phyloP scores from a whole-genome alignment of 2,797 vertebrate genomes.

The Bryconaethiops microstoma region DNA sequence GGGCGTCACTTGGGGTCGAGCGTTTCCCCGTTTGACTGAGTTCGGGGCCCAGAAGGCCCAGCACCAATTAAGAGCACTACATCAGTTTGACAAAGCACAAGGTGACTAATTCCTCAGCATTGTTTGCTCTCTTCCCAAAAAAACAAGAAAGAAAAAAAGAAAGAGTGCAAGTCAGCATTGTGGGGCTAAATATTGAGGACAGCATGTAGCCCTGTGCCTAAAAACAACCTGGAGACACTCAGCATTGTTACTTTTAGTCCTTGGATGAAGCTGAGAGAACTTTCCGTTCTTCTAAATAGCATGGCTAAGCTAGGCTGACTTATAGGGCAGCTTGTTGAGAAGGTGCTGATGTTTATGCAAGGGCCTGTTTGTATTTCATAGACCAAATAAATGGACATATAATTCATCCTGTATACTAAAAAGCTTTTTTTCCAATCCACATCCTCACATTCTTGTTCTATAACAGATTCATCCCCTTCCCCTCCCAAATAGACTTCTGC shows the following conservation, averaged over 20 bases:
- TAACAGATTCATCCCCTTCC: not conserved
- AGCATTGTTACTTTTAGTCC: constrained; percentile 29
- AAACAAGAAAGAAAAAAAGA: not conserved
- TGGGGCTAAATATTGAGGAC: constrained; percentile 35
- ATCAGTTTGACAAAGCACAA: constrained; percentile 61
- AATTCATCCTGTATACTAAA: not conserved
- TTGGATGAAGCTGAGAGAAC: constrained; percentile 19
- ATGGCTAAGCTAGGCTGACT: not conserved
- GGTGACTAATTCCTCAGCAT: constrained; percentile 60
- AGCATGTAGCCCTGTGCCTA: constrained; percentile 25
- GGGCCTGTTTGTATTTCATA: too few species aligned
- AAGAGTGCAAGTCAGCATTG: constrained; percentile 42
- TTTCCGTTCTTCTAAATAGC: not conserved
- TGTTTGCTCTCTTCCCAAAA: constrained; percentile 42
- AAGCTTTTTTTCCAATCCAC: not conserved
- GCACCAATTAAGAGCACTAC: constrained; percentile 61
- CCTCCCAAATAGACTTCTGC: constrained; percentile 20
- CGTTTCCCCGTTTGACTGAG: constrained; percentile 52
- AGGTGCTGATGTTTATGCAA: not conserved
- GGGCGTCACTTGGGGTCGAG: constrained; percentile 68
- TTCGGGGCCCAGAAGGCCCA: constrained; percentile 50
- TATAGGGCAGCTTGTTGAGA: not conserved
- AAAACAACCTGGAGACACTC: constrained; percentile 34
- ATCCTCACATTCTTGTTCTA: not conserved
- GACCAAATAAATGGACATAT: not conserved